Evolutionary conservation across 2,113 vertebrate genomes (phyloP), one percentile per base, ranked within the genome.

Genomic region (Solea senegalensis): DNA sequence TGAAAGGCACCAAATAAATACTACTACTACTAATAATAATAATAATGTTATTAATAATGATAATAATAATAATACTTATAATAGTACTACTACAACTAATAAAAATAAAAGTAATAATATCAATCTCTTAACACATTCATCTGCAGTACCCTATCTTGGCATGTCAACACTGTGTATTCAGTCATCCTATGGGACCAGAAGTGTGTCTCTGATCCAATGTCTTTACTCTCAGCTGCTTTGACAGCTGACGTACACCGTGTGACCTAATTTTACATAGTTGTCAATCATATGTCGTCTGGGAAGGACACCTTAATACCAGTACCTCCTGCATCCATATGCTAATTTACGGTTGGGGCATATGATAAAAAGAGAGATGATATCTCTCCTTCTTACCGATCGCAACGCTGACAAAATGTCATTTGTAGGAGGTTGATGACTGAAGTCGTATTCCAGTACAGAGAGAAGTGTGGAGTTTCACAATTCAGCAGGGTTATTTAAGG

Each of bases 241-340:
- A 86, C 84, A 78, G 69, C 40, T 0, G 8, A 72, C 60, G 60
- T 58, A 74, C 55, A 60, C 44, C 62, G 45, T 61, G 51, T 90
- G 74, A 85, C 60, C 74, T 65, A 85, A 12, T 89, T 85, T 79
- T 7, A 69, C 78, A 55, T 81, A 83, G 68, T 86, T 86, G 83
- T 73, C 54, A 62, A 50, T 67, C 39, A 16, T 48, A 51, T 51
- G 41, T 40, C 26, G 15, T 59, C 57, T 77, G 50, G 70, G 72
- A 82, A 80, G 45, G 65, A 81, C 63, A 86, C 58, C 61, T 72
- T 81, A 74, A 82, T 70, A 63, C 71, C 62, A 78, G 60, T 63
- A 76, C 70, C 57, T 82, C 63, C 50, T 21, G 2, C 16, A 58
- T 63, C 78, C 76, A 61, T 75, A 80, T 80, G 72, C 41, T 82